These are phyloP conservation scores for Diadumene lineata DNA, from an alignment of 92 coral and sea anemone species.

Conservation along the genomic window DNA sequence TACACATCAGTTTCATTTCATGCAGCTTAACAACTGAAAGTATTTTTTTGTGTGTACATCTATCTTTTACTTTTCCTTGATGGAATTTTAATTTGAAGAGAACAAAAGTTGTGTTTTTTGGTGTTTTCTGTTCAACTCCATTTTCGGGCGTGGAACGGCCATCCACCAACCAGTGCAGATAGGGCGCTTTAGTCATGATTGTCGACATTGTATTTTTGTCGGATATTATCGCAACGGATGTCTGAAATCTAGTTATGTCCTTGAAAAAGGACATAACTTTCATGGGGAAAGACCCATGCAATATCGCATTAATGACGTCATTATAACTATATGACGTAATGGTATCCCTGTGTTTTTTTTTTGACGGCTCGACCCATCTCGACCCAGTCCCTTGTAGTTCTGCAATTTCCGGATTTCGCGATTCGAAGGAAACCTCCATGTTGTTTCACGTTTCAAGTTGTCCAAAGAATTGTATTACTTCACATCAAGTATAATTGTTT, in stretches of 20 bases:
- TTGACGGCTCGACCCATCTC: slow-evolving; percentile 17
- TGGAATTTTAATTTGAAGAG: no score
- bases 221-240: background rate
- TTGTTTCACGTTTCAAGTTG: slow-evolving; percentile 6
- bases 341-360: slow-evolving; percentile 22
- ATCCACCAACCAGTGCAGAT: no score
- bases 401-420: slow-evolving; percentile 61
- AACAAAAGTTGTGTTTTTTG: no score
- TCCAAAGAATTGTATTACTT: slow-evolving; percentile 3
- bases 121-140: no score
- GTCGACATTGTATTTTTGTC: no score
- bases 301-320: background rate
- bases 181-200: no score
- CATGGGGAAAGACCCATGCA: background rate
- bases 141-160: no score
- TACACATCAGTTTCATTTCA: no score
- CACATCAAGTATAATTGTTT: slow-evolving; percentile 3
- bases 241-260: background rate
- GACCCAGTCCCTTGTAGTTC: slow-evolving; percentile 27
- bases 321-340: background rate
- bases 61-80: no score
- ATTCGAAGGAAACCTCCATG: slow-evolving; percentile 16
- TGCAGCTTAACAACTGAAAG: no score
- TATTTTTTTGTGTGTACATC: no score
- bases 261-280: background rate